A percentile compares a stretch with the other conserved stretches of the same genome.
phyloP scores from a whole-genome alignment of 2,888 invertebrate species.

The Eledone cirrhosa region DNA sequence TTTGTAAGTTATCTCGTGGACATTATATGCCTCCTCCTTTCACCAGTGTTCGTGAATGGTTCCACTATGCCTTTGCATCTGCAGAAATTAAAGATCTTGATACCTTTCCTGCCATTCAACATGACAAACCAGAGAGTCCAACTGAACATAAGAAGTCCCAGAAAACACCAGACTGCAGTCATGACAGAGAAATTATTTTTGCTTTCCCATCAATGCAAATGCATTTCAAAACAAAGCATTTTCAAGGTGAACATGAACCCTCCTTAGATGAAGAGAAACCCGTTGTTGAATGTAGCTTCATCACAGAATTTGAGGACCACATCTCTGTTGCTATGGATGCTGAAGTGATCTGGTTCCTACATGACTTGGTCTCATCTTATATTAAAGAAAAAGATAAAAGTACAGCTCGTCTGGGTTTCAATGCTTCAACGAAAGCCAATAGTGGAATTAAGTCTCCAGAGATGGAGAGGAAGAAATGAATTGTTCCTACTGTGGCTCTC shows the following conservation, averaged over 20 bases:
- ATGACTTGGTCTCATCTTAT: constrained; percentile 95
- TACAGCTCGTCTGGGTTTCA: constrained; percentile 5
- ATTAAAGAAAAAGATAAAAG: constrained; percentile 84
- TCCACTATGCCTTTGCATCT: constrained; percentile 93
- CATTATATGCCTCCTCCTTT: constrained; percentile 95
- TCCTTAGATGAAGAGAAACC: constrained; percentile 74
- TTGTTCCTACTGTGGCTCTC: constrained; percentile 61
- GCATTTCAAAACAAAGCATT: constrained; percentile 90
- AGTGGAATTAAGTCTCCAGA: constrained; percentile 51
- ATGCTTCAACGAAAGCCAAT: not conserved
- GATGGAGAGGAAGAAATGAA: constrained; percentile 56
- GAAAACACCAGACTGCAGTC: constrained; percentile 56
- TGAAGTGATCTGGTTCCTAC: constrained; percentile 96
- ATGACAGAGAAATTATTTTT: constrained; percentile 89
- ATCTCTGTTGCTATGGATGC: constrained; percentile 97
- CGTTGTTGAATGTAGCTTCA: constrained; percentile 93
- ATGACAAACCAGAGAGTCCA: constrained; percentile 70
- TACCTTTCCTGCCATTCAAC: constrained; percentile 87
- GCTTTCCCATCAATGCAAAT: constrained; percentile 91
- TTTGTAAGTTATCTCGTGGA: constrained; percentile 89
- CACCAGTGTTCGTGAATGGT: constrained; percentile 94
- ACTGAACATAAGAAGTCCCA: constrained; percentile 50
- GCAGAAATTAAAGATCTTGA: constrained; percentile 95
- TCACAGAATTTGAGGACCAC: constrained; percentile 98
- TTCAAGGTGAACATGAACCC: constrained; percentile 75